Base-by-base conservation (phyloP, 2,888 invertebrate genomes). In the Drosophila prolongata region DNA sequence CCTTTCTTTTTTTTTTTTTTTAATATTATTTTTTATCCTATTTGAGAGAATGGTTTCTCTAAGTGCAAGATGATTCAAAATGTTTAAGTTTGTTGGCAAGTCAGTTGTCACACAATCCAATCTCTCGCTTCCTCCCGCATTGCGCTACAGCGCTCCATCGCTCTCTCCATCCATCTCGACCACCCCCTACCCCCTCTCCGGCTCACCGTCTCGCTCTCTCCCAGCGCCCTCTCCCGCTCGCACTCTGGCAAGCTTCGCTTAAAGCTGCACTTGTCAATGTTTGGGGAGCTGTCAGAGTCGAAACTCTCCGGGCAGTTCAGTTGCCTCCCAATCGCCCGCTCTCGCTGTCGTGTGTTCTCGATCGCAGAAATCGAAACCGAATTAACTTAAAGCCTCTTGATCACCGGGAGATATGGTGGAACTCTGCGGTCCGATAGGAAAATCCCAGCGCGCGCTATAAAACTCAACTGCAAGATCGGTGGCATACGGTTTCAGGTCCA, bases 191-290 rank as follows among this genome's bases (percentile, higher is more conserved):
- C 10, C 8, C n/a, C 40, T 4, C 30, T 37, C 47, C 43, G 0
- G 44, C 37, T 46, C 40, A 14, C 43, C 5, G 24, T 4, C 46
- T 35, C 19, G 11, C 44, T 65, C 10, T 9, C 43, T 16, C 30
- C 5, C 40, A 14, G 30, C 43, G 19, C 42, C 37, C 34, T 6
- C 40, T 54, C 37, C 16, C 30, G 16, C 62, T 50, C 43, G 34
- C 38, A n/a, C 43, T n/a, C 35, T 47, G 62, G 9, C 38, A 62
- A 83, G 82, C 85, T 82, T 65, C 62, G 57, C 43, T 49, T 70
- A 80, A 80, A 85, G 80, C 82, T 80, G 79, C 80, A 82, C 64
- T 80, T 84, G 58, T 62, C 24, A 57, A 76, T 71, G 75, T 37
- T 71, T 72, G 34, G 49, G 49, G 16, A 35, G 49, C 49, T 5